Percentiles rank a stretch among this genome's conserved stretches.
phyloP scores from a whole-genome alignment of 2,797 vertebrate species.

The Lepilemur septentrionalis region DNA sequence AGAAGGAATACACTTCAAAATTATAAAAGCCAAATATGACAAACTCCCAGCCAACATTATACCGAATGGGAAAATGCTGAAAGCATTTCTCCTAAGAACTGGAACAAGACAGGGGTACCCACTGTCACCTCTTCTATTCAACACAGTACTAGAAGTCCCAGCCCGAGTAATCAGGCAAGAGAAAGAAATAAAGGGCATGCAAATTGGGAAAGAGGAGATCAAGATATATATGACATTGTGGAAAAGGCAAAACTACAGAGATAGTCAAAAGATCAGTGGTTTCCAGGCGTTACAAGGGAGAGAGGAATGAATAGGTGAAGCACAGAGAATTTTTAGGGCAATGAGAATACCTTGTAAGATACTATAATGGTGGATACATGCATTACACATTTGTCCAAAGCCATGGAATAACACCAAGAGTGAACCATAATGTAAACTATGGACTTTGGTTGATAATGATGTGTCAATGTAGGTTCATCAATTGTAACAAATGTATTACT shows the following conservation, averaged over 20 bases:
- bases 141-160: too few relatives aligned
- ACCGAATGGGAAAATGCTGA: too few relatives aligned
- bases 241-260: background rate
- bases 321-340: background rate
- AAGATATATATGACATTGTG: background rate
- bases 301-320: background rate
- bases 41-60: too few relatives aligned
- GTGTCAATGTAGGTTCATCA: background rate
- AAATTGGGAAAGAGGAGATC: too few relatives aligned
- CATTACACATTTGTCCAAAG: background rate
- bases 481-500: background rate
- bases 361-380: background rate
- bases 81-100: too few relatives aligned
- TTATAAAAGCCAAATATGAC: too few relatives aligned
- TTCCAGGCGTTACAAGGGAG: background rate
- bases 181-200: too few relatives aligned
- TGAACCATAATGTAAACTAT: background rate
- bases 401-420: background rate
- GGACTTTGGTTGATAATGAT: background rate
- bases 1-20: too few relatives aligned
- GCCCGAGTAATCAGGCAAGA: too few relatives aligned
- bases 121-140: too few relatives aligned
- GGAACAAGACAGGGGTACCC: too few relatives aligned
- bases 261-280: background rate
- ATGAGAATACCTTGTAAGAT: background rate